Evolutionary conservation across 2,797 vertebrate species (phyloP).

Genomic region (Zalophus californianus): DNA sequence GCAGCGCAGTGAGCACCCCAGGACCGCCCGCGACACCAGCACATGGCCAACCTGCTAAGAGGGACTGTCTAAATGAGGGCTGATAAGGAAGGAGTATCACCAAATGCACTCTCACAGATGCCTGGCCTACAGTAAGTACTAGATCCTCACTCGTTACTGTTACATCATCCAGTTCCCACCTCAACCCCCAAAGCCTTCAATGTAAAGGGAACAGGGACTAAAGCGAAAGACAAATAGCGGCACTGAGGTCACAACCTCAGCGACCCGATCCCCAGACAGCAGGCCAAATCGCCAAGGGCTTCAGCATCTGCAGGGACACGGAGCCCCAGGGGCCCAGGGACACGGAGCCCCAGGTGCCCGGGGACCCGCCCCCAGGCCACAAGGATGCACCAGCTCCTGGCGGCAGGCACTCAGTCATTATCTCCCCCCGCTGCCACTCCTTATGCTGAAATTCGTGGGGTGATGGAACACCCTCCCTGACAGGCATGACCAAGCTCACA

Average conservation of each 20-base stretch:
- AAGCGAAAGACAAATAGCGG: background rate
- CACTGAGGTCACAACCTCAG: background rate
- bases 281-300: background rate
- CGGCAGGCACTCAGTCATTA: background rate
- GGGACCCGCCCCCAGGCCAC: rapidly evolving
- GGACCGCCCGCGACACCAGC: rapidly evolving
- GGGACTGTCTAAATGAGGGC: background rate
- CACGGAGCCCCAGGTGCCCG: background rate
- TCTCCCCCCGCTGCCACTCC: background rate
- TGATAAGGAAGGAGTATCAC: background rate
- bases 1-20: background rate
- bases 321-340: background rate
- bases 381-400: background rate
- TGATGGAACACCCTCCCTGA: rapidly evolving
- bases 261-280: background rate
- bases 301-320: background rate
- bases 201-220: background rate
- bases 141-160: too few relatives aligned
- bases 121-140: background rate
- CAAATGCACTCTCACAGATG: background rate
- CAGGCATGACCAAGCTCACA: background rate
- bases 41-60: rapidly evolving
- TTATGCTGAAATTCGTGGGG: background rate
- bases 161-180: background rate
- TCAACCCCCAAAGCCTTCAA: background rate